phyloP scores from a whole-genome alignment of 2,113 vertebrate species.

The Zingel zingel region DNA sequence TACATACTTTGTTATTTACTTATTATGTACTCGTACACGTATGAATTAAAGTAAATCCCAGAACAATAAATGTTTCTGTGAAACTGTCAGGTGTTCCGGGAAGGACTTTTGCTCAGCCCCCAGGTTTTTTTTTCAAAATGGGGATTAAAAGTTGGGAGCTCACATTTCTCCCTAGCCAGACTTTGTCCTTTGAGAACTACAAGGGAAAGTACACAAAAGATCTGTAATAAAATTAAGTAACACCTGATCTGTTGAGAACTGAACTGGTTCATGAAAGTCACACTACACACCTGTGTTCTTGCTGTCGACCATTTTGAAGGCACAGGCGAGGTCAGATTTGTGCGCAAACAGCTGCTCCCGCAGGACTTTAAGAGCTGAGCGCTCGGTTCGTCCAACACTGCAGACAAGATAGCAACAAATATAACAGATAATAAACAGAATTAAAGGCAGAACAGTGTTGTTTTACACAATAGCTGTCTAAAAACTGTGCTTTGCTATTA shows the following conservation, averaged over 20 bases:
- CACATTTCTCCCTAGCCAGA: constrained; percentile 36
- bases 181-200: background rate
- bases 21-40: background rate
- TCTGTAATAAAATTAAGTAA: background rate
- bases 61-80: constrained; percentile 54
- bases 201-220: background rate
- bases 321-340: constrained; percentile 84
- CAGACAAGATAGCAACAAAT: background rate
- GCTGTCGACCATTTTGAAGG: constrained; percentile 80
- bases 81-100: constrained; percentile 46
- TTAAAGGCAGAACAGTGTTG: background rate
- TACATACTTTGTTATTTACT: background rate
- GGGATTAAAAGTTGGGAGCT: constrained; percentile 27
- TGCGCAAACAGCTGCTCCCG: constrained; percentile 85
- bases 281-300: constrained; percentile 78
- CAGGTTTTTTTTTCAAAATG: constrained; percentile 9
- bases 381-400: constrained; percentile 82
- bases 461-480: background rate
- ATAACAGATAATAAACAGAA: background rate
- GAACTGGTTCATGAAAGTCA: constrained; percentile 14
- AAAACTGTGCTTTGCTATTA: background rate
- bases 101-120: background rate
- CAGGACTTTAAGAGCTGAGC: constrained; percentile 84
- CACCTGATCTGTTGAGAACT: constrained; percentile 2
- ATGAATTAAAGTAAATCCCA: background rate